Evolutionary conservation across 2,797 vertebrate species (phyloP), one percentile per base, ranked within the genome.

Genomic region (Apogon hyalosoma): DNA sequence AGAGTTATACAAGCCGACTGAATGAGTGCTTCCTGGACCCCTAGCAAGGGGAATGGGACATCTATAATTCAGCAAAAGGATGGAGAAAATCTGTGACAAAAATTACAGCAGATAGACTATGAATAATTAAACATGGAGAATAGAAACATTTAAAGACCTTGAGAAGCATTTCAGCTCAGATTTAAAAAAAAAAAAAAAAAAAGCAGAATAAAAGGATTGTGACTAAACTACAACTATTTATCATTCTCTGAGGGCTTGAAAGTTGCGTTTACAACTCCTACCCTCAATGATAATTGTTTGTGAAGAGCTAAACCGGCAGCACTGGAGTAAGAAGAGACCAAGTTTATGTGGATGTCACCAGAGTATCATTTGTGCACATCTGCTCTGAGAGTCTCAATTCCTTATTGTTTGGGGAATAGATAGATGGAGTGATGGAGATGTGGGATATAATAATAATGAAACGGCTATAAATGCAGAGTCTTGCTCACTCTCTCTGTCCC

Each of bases 41-140:
- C 70, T 62, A 21, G 76, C 63, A 55, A 63, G 73, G 76, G 79
- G 83, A 83, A 74, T 57, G 76, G 77, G 76, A 57, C 87, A 93
- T 93, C 82, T 88, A 93, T 93, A 92, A 93, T 93, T 92, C 83
- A 93, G 84, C 69, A 81, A 89, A 90, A 83, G 84, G 87, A 87
- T 78, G 87, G 77, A 77, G 85, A 87, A 90, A 89, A 87, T 90
- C 82, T 77, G 90, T 87, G 90, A 88, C 83, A 89, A 85, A 92
- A 90, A 92, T 90, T 91, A 92, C 89, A 88, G 83, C 87, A 83
- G 90, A 89, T 90, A 90, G 90, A 70, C 76, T 57, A 80, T 91
- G 77, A 92, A 91, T 93, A 83, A 90, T 90, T 90, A 84, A 92
- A 84, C 79, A 62, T 2, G 24, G 62, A 75, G 90, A 90, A 91